Percentiles rank a stretch among this genome's conserved stretches.
Evolutionary conservation across 2,888 invertebrate species (phyloP).

Genomic region (Pterostichus niger): DNA sequence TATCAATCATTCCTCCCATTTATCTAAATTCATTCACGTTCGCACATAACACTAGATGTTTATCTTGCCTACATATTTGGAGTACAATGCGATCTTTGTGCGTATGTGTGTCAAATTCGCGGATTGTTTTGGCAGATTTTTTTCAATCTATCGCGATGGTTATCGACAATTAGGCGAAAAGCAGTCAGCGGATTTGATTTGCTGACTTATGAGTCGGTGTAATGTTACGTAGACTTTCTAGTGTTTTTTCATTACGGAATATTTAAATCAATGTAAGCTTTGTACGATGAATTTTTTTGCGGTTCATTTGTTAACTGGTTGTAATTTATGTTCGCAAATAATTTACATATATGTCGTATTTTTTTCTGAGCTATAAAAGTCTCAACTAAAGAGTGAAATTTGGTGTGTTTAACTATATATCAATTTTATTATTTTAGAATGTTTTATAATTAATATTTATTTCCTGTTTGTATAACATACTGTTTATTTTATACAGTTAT

Average conservation of each 20-base stretch:
- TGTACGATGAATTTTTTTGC: conserved; percentile 42
- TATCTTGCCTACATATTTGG: conserved; percentile 54
- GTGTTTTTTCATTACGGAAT: conserved; percentile 28
- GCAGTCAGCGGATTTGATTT: conserved; percentile 52
- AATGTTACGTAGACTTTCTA: conserved; percentile 53
- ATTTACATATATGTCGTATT: conserved; percentile 42
- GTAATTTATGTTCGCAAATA: conserved; percentile 58
- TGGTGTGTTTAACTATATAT: conserved; percentile 46
- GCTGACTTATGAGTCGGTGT: conserved; percentile 47
- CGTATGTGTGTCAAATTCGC: conserved; percentile 55
- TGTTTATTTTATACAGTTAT: conserved; percentile 37
- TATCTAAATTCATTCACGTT: conserved; percentile 48
- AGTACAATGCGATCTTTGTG: conserved; percentile 51
- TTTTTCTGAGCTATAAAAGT: conserved; percentile 49
- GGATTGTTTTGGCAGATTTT: conserved; percentile 38
- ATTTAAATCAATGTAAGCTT: conserved; percentile 54
- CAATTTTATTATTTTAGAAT: conserved; percentile 51
- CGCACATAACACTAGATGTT: conserved; percentile 43
- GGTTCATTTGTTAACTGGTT: conserved; percentile 40
- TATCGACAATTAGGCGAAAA: conserved; percentile 55
- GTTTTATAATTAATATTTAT: conserved; percentile 48
- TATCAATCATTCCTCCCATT: conserved; percentile 37
- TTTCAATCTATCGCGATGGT: conserved; percentile 45
- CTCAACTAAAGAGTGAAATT: conserved; percentile 56
- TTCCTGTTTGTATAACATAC: conserved; percentile 36